phyloP scores from a whole-genome alignment of 2,888 invertebrate species.

The Caenorhabditis sp. region DNA sequence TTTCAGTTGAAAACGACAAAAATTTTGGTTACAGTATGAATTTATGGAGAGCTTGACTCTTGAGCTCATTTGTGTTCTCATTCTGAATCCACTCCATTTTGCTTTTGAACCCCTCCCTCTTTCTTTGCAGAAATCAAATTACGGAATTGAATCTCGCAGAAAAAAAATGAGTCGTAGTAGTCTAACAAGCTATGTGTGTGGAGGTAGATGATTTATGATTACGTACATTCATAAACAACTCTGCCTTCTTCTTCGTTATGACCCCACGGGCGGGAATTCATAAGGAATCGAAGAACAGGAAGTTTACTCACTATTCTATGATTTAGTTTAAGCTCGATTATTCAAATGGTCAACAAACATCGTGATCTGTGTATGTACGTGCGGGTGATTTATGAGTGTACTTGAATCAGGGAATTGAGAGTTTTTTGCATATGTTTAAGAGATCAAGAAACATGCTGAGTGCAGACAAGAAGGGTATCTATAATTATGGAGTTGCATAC shows the following conservation, averaged over 20 bases:
- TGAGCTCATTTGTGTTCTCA: no score
- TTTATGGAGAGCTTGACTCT: no score
- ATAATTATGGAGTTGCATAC: no score
- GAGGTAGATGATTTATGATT: conserved; percentile 40
- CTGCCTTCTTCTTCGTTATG: no score
- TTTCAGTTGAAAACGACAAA: no score
- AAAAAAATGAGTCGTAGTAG: conserved; percentile 15
- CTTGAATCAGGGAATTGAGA: not conserved
- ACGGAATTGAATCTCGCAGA: not conserved
- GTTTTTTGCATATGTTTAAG: no score
- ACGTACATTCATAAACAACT: conserved; percentile 22
- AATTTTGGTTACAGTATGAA: no score
- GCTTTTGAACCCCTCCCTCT: not conserved
- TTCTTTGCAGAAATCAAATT: conserved; percentile 7
- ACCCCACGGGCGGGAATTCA: not conserved
- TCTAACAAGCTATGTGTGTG: not conserved
- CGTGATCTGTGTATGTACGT: not conserved
- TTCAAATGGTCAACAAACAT: conserved; percentile 31
- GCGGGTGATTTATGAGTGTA: conserved; percentile 1
- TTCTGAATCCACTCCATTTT: not conserved
- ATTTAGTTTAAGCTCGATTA: not conserved
- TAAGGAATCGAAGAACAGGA: conserved; percentile 50
- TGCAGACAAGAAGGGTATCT: no score
- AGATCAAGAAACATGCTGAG: no score
- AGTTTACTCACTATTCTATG: conserved; percentile 2